phyloP scores from a whole-genome alignment of 2,888 invertebrate genomes.

The Drosophila conformis region DNA sequence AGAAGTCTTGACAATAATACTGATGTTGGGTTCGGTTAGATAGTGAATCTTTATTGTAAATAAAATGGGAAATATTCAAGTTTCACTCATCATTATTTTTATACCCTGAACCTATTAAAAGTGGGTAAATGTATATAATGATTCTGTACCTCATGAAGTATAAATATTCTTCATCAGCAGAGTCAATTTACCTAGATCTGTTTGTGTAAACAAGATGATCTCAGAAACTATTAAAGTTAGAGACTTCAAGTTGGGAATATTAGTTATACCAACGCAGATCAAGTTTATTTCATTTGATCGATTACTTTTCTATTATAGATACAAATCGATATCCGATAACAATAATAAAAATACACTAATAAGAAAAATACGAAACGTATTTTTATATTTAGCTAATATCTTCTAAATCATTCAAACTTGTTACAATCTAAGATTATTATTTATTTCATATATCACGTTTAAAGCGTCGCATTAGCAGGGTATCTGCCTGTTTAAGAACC shows the following conservation, averaged over 20 bases:
- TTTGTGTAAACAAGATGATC: background rate
- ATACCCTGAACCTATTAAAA: background rate
- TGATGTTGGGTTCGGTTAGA: background rate
- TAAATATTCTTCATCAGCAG: background rate
- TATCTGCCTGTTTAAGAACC: conserved; percentile 8
- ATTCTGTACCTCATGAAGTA: background rate
- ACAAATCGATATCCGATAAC: background rate
- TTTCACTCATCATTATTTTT: background rate
- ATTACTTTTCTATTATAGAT: background rate
- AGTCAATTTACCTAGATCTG: background rate
- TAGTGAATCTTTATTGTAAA: background rate
- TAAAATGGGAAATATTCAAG: background rate
- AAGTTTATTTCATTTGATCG: background rate
- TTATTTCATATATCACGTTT: background rate
- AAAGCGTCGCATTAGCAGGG: background rate
- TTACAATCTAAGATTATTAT: background rate
- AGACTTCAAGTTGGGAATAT: background rate
- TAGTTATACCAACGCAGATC: background rate
- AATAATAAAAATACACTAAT: background rate
- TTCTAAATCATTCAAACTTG: background rate
- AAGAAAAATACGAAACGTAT: background rate
- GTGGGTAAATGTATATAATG: background rate
- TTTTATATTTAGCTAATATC: background rate
- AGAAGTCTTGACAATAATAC: background rate
- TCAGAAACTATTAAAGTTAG: background rate